Evolutionary conservation across 2,113 vertebrate species (phyloP), one percentile per base, ranked within the genome.

Genomic region (Eira barbara): DNA sequence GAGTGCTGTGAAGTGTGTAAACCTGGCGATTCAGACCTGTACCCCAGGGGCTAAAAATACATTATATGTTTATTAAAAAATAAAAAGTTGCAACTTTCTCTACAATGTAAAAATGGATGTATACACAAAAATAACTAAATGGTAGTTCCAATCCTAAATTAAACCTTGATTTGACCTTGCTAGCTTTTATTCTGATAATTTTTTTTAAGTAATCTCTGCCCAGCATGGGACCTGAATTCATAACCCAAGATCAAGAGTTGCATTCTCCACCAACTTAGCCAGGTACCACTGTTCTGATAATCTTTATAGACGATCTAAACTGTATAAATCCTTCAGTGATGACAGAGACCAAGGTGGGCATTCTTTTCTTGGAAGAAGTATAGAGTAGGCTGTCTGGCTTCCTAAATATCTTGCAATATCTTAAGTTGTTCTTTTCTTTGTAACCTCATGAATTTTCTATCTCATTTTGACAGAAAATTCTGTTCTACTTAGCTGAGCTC

Each of bases 81-180:
- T 76, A 85, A 95, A 85, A 95, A 79, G 13, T 23, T 59, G 23
- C 8, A 45, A 69, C 14, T 87, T 73, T 29, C 31, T 84, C 45
- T 59, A 94, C 20, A 80, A 89, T 76, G 57, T 85, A 95, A 85
- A 96, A 95, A 36, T 79, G 47, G 74, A 93, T 65, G 21, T 71
- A 57, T 49, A 93, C 36, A 74, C 7, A 94, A 25, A 92, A 84
- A 47, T 61, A 88, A 94, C 29, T 91, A 81, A 94, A 76, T 21
- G 21, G 27, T 55, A 85, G 29, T 63, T 81, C 55, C 4, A 94
- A 21, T 59, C 12, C 23, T 94, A 74, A 73, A 86, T 86, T 90
- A 86, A 89, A 78, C 18, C 11, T 69, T 96, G 36, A 55, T 81
- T 74, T 74, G 65, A 67, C 63, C 69, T 69, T 90, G 29, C 31